Conservation (phyloP, 2,113 vertebrate genomes). For the Lophura nycthemera region DNA sequence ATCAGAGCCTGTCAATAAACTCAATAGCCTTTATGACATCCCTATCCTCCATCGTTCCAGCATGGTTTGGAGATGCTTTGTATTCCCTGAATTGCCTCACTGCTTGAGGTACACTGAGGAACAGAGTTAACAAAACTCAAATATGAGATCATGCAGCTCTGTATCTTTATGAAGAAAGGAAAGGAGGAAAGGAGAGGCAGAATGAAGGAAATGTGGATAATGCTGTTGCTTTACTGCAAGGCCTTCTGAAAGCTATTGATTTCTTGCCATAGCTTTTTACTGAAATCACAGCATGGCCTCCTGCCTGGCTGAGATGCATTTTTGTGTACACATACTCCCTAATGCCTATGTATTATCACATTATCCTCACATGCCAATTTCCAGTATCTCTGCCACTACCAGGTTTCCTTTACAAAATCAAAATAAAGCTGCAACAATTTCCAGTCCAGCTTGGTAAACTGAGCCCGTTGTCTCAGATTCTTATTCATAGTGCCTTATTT, state of each 20-base stretch:
- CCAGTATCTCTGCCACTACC: slow-evolving; percentile 7
- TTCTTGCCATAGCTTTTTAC: slow-evolving; percentile 32
- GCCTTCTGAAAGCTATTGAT: slow-evolving; percentile 62
- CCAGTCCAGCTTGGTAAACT: background rate
- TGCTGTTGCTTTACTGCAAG: background rate
- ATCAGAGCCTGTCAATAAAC: background rate
- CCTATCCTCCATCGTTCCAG: rapidly evolving
- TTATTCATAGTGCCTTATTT: background rate
- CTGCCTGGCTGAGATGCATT: slow-evolving; percentile 41
- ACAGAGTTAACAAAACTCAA: slow-evolving; percentile 40
- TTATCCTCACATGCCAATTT: slow-evolving; percentile 41
- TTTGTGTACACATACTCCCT: slow-evolving; percentile 10
- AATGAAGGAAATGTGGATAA: slow-evolving; percentile 11
- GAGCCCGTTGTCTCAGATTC: background rate
- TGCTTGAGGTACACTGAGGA: background rate
- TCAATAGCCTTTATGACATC: background rate
- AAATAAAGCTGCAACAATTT: background rate
- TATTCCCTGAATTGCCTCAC: background rate
- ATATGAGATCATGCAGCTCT: background rate
- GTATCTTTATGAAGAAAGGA: background rate
- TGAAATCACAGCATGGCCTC: slow-evolving; percentile 53
- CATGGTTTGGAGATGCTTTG: background rate
- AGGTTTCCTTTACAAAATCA: slow-evolving; percentile 19
- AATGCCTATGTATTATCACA: slow-evolving; percentile 31
- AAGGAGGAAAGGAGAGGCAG: background rate